Percentiles rank a stretch among this genome's conserved stretches.
These are phyloP conservation scores for Betta splendens DNA, from an alignment of 2,797 vertebrate species.

Conservation along the genomic window DNA sequence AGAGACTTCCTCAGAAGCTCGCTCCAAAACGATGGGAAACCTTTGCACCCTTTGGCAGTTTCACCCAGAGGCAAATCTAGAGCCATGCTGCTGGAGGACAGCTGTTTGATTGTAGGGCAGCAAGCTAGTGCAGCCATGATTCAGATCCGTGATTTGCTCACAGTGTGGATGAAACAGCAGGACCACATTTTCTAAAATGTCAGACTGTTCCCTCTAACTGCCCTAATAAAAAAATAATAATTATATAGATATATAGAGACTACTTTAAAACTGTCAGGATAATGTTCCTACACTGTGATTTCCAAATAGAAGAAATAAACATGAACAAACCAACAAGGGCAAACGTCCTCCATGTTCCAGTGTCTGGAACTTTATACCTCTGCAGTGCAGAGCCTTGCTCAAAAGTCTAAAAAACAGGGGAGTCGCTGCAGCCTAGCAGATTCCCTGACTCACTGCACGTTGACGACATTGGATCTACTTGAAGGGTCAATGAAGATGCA, in stretches of 20 bases:
- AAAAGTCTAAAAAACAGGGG: conserved; percentile 44
- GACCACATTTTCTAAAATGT: not conserved
- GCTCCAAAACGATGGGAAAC: not conserved
- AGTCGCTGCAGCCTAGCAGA: conserved; percentile 24
- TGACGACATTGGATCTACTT: conserved; percentile 80
- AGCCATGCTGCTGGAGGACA: not conserved
- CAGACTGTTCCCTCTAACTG: too few species aligned
- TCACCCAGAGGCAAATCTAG: not conserved
- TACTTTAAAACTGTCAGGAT: not conserved
- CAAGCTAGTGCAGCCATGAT: too few species aligned
- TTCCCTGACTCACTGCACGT: conserved; percentile 13
- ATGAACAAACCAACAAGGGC: too few species aligned
- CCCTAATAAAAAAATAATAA: too few species aligned
- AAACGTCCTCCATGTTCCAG: conserved; percentile 20
- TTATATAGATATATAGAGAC: too few species aligned
- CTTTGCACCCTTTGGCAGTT: not conserved
- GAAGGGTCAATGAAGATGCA: conserved; percentile 69
- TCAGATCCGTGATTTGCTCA: too few species aligned
- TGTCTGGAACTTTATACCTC: conserved; percentile 29
- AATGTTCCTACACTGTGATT: not conserved
- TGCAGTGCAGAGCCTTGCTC: conserved; percentile 38
- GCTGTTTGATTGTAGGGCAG: too few species aligned
- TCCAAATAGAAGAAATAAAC: too few species aligned
- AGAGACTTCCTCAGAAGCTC: not conserved
- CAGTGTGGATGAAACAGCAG: too few species aligned